Conservation (phyloP, 92 coral and sea anemone genomes). For the Zoanthus sociatus region DNA sequence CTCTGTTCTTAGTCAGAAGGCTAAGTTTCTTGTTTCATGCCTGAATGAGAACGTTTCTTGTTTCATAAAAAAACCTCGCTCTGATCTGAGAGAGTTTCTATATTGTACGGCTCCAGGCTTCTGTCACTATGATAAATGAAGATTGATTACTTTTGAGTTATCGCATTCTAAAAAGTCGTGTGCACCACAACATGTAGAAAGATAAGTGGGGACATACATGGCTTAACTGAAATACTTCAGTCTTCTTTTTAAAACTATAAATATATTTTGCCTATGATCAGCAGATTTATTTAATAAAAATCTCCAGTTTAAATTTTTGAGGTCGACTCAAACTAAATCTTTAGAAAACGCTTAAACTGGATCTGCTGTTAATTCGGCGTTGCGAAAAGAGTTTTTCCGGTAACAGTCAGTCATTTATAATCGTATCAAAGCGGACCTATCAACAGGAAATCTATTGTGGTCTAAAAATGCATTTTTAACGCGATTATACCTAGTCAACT, state of each 20-base stretch:
- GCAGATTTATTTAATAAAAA: too few species aligned
- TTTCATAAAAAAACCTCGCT: too few species aligned
- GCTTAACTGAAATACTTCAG: not conserved
- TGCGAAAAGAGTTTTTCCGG: not conserved
- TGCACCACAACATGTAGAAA: not conserved
- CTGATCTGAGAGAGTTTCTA: too few species aligned
- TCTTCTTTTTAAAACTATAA: not conserved
- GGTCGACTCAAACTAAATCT: not conserved
- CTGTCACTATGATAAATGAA: constrained; percentile 34
- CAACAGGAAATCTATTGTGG: constrained; percentile 28
- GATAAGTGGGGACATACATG: not conserved
- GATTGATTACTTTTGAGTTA: constrained; percentile 28
- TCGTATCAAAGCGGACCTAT: constrained; percentile 17
- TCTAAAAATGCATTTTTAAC: constrained; percentile 23
- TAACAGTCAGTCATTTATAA: not conserved
- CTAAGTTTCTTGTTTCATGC: too few species aligned
- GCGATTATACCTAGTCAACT: constrained; percentile 21
- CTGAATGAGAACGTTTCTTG: too few species aligned
- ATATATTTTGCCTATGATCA: too few species aligned
- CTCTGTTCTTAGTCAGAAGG: too few species aligned
- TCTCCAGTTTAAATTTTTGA: not conserved
- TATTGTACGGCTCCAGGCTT: not conserved
- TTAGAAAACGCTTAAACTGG: too few species aligned
- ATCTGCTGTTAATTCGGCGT: not conserved
- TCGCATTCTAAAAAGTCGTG: not conserved